Evolutionary conservation across 2,888 invertebrate species (phyloP).

Genomic region (Poecilus cupreus): DNA sequence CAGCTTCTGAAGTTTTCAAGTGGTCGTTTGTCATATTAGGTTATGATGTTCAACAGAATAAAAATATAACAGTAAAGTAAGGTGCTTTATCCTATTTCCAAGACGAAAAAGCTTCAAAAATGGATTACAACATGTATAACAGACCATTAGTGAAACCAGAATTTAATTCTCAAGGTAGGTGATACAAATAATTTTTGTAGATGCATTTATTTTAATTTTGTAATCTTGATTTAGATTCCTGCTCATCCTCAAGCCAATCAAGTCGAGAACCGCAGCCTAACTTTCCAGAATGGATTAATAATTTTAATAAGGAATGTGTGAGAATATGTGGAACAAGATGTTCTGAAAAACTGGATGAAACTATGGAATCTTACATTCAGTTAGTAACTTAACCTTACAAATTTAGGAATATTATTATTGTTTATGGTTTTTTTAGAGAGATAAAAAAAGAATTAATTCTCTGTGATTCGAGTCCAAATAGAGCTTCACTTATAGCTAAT

Average conservation of each 20-base stretch:
- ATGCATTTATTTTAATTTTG: background rate
- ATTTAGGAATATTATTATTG: background rate
- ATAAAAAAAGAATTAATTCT: constrained; percentile 15
- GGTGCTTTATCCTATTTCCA: background rate
- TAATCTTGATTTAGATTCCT: background rate
- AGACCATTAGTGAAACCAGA: constrained; percentile 10
- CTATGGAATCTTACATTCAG: constrained; percentile 45
- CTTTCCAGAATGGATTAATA: constrained; percentile 38
- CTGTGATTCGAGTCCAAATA: constrained; percentile 45
- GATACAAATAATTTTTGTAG: background rate
- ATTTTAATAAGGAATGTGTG: constrained; percentile 30
- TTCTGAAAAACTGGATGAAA: constrained; percentile 40
- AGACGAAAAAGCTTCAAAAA: background rate
- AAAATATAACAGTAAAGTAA: background rate
- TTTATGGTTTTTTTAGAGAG: constrained; percentile 37
- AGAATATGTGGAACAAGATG: constrained; percentile 34
- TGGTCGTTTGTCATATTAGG: constrained; percentile 26
- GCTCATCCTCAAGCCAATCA: background rate
- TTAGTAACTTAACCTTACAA: constrained; percentile 8
- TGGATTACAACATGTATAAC: background rate
- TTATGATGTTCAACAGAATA: constrained; percentile 9
- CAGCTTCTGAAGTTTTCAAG: background rate
- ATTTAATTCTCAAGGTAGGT: background rate
- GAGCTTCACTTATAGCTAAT: constrained; percentile 23
- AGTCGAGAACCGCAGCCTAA: background rate